Percentiles rank a stretch among this genome's conserved stretches.
Conservation (phyloP, 2,888 invertebrate genomes). For the Halictus ligatus region DNA sequence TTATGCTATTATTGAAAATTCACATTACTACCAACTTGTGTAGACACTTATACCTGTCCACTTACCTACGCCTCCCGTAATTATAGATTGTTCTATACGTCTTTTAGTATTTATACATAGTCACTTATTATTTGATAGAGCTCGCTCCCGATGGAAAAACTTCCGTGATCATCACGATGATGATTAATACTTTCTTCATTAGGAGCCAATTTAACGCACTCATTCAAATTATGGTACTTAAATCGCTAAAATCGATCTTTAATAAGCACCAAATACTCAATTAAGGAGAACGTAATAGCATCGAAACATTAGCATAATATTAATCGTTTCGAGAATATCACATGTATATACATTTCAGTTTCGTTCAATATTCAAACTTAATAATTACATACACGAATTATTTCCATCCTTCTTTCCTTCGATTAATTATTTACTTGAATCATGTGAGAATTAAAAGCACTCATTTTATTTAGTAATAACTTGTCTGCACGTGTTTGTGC, state of each 20-base stretch:
- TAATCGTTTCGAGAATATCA: not conserved
- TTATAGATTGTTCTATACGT: not conserved
- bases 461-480: no score
- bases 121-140: not conserved
- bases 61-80: not conserved
- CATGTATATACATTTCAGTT: not conserved
- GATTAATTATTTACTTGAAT: no score
- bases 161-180: not conserved
- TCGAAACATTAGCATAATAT: not conserved
- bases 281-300: not conserved
- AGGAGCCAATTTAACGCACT: not conserved
- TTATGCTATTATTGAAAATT: not conserved
- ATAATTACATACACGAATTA: not conserved
- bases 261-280: not conserved
- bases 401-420: not conserved
- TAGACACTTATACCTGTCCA: not conserved
- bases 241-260: not conserved
- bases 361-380: not conserved
- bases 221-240: not conserved
- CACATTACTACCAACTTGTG: not conserved
- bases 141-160: not conserved
- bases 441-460: no score
- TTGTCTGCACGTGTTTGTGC: no score
- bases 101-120: not conserved
- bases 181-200: not conserved